Evolutionary conservation across 2,113 vertebrate genomes (phyloP), one percentile per base, ranked within the genome.

Genomic region (Thinocorus orbignyianus): DNA sequence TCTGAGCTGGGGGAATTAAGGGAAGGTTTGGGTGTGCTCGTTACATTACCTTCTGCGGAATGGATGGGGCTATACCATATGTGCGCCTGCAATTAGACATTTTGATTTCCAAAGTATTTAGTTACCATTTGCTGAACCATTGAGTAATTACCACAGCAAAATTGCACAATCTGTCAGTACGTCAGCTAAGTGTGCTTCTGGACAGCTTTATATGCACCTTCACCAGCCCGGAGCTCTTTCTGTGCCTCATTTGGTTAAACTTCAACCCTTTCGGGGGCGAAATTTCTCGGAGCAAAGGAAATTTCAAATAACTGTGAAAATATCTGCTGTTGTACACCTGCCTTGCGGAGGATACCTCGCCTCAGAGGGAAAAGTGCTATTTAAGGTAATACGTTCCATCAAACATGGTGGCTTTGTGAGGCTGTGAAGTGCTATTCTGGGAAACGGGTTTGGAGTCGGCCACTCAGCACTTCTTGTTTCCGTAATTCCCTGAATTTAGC

Each of bases 111-210:
- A 60, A 31, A 97, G 97, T 94, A 96, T 97, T 97, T 97, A 97
- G 96, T 97, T 97, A 97, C 97, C 95, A 97, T 96, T 97, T 97
- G 97, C 97, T 97, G 97, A 97, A 97, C 95, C 97, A 97, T 97
- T 97, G 97, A 97, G 96, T 96, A 97, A 97, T 97, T 97, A 97
- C 97, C 95, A 94, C 62, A 26, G 97, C 95, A 95, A 85, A 97
- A 97, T 95, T 90, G 91, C 97, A 93, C 97, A 97, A 97, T 96
- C 97, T 97, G 97, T 97, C 96, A 96, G 96, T 66, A 96, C 70
- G 48, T 96, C 96, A 95, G 97, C 64, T 31, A 73, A 96, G 94
- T 84, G 91, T 87, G 95, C 88, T 96, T 94, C 96, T 97, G 97
- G 97, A 95, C 97, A 97, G 95, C 82, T 97, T 97, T 91, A 93